phyloP scores from a whole-genome alignment of 2,113 vertebrate species.

The Hippocampus guttulatus region DNA sequence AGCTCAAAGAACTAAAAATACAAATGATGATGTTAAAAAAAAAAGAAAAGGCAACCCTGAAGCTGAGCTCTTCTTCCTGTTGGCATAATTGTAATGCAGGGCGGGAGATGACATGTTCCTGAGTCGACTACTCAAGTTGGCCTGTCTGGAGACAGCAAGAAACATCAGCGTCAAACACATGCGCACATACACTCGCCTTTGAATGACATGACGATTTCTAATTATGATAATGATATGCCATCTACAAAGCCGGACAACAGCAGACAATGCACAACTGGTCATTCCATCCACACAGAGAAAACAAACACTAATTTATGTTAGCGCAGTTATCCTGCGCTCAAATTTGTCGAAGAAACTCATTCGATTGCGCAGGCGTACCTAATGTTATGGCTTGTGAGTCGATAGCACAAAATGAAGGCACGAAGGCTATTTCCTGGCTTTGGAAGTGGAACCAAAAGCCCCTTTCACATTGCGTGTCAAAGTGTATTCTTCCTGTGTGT shows the following conservation, averaged over 20 bases:
- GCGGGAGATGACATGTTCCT: slow-evolving; percentile 71
- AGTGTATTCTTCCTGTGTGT: background rate
- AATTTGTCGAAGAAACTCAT: background rate
- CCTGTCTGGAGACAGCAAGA: slow-evolving; percentile 58
- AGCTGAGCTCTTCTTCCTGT: slow-evolving; percentile 59
- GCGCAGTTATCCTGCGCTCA: background rate
- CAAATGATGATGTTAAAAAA: slow-evolving; percentile 6
- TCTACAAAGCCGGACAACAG: background rate
- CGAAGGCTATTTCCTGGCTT: too few relatives aligned
- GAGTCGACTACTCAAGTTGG: slow-evolving; percentile 57
- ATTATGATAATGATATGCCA: background rate
- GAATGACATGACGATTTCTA: background rate
- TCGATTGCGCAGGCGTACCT: background rate
- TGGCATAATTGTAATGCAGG: slow-evolving; percentile 71
- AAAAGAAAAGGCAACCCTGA: slow-evolving; percentile 34
- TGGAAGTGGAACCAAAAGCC: background rate
- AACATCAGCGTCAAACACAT: slow-evolving; percentile 23
- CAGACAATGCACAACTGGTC: background rate
- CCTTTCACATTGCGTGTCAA: background rate
- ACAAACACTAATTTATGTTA: background rate
- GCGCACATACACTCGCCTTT: background rate
- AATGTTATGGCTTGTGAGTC: background rate
- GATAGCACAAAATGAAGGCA: background rate
- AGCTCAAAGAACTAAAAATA: slow-evolving; percentile 14
- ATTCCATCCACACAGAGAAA: background rate